Base-by-base conservation (phyloP, 2,888 invertebrate genomes). In the Piscicola geometra region DNA sequence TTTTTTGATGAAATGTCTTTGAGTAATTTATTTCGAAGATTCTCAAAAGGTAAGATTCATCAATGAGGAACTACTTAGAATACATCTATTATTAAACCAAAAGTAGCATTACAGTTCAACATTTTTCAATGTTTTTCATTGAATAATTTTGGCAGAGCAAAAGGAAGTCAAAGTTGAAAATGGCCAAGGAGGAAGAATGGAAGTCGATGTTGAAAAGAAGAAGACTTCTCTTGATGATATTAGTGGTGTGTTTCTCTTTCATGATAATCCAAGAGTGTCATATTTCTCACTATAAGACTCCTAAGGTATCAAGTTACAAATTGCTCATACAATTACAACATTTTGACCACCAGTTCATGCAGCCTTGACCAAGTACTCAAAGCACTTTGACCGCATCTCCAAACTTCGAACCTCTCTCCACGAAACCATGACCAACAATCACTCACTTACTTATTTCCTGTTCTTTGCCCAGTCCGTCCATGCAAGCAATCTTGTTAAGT, bases 401-500 rank as follows among this genome's bases (percentile, higher is more conserved):
- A 76, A 77, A 28, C 76, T 80, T 32, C 75, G 70, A 1, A 79
- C 92, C 86, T 90, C 89, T 73, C 87, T 94, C 77, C 86, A 88
- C 77, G 91, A 93, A 82, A 90, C 93, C 79, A 87, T 95, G 25
- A 86, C 88, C 35, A 92, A 93, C 85, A 91, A 91, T 83, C 90
- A 90, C 83, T 92, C 92, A 76, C 87, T 94, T 35, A 90, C 90
- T 69, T 92, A 92, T 85, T 92, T 94, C 84, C 89, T 93, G 75
- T 92, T 93, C 82, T 95, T 90, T 85, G 89, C 95, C 89, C 92
- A 93, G 82, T 88, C 90, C n/a, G 88, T 89, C 79, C 82, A 81
- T 68, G 81, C 83, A 0, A 90, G 90, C 76, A 82, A 85, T 75
- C 80, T 86, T 50, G 82, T 88, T 76, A 84, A 86, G 78, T 88